Evolutionary conservation across 2,888 invertebrate species (phyloP).

Genomic region (Poecilus cupreus): DNA sequence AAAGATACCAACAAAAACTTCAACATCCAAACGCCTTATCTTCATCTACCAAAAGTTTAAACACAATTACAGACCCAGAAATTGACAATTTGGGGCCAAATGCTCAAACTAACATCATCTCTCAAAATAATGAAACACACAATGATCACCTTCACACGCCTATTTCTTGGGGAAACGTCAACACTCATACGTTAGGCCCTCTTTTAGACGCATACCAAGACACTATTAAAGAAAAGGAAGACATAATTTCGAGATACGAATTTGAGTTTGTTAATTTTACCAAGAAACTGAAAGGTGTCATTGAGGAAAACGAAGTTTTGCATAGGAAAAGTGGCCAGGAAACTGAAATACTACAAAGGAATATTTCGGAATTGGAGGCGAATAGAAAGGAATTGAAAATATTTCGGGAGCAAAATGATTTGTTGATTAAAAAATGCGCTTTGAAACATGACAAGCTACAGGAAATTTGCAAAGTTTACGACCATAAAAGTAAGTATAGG

Average conservation of each 20-base stretch:
- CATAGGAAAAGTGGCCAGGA: conserved; percentile 75
- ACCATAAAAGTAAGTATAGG: conserved; percentile 81
- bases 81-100: conserved; percentile 52
- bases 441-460: conserved; percentile 83
- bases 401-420: conserved; percentile 70
- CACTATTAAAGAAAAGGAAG: conserved; percentile 84
- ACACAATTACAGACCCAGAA: conserved; percentile 52
- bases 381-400: conserved; percentile 71
- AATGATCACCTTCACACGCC: conserved; percentile 71
- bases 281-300: conserved; percentile 81
- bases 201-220: conserved; percentile 87
- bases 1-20: conserved; percentile 84
- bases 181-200: conserved; percentile 81
- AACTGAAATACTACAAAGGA: conserved; percentile 70
- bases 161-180: conserved; percentile 75
- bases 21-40: conserved; percentile 69
- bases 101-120: conserved; percentile 54
- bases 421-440: conserved; percentile 79
- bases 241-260: conserved; percentile 82
- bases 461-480: conserved; percentile 83
- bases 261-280: conserved; percentile 82
- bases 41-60: background rate
- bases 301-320: conserved; percentile 82
- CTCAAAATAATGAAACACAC: conserved; percentile 63
- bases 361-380: conserved; percentile 71